phyloP scores from a whole-genome alignment of 2,113 vertebrate species.

The Xyliphius kryptos region DNA sequence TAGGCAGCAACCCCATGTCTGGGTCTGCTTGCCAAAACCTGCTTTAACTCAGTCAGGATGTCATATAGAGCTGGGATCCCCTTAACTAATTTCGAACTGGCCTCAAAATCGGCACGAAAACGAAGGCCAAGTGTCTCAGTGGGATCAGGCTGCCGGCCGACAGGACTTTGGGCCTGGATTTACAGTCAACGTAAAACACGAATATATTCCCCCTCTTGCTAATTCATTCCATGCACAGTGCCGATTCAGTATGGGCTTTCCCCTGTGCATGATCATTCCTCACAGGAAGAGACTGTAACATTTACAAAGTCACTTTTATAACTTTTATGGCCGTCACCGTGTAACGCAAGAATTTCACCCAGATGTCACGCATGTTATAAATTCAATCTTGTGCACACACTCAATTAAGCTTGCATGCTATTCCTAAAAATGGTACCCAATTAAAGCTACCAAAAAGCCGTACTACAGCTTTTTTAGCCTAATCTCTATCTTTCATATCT shows the following conservation, averaged over 20 bases:
- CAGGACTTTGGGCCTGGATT: constrained; percentile 42
- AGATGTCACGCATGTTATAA: constrained; percentile 22
- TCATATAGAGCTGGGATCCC: constrained; percentile 31
- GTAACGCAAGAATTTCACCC: constrained; percentile 28
- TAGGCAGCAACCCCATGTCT: constrained; percentile 38
- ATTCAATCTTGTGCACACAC: not conserved
- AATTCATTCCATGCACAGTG: constrained; percentile 33
- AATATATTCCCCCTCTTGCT: constrained; percentile 26
- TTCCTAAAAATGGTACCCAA: not conserved
- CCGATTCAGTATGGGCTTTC: constrained; percentile 10
- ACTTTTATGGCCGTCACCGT: constrained; percentile 22
- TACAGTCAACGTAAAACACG: constrained; percentile 30
- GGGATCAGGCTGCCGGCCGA: constrained; percentile 36
- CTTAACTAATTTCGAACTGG: constrained; percentile 38
- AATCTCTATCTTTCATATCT: too few species aligned
- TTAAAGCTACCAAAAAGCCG: not conserved
- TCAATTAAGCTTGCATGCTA: not conserved
- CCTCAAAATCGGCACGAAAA: constrained; percentile 31
- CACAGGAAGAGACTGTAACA: constrained; percentile 26
- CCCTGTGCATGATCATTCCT: constrained; percentile 28
- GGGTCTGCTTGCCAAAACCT: constrained; percentile 29
- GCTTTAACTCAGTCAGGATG: constrained; percentile 26
- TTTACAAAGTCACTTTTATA: constrained; percentile 28
- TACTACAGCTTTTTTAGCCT: not conserved
- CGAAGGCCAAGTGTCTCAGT: constrained; percentile 36